Evolutionary conservation across 2,888 invertebrate genomes (phyloP), one percentile per base, ranked within the genome.

Genomic region (Ptychoptera contaminata): DNA sequence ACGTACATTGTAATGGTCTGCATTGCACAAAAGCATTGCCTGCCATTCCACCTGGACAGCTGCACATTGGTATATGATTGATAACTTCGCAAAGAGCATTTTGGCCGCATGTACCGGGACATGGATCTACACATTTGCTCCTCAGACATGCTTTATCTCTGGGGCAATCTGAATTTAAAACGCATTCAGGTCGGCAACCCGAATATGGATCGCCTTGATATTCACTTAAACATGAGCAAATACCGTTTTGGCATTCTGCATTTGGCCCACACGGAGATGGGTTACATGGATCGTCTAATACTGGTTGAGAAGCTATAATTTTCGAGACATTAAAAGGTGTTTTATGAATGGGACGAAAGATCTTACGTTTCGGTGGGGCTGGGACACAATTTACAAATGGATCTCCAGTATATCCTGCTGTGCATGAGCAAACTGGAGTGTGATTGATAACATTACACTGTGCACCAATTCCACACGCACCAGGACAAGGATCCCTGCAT

Each of bases 81-180:
- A 82, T 75, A 12, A 83, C 82, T 55, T 79, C 77, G 57, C 88
- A 88, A 46, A 78, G 69, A 2, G 87, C 81, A 57, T 78, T 79
- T 43, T 72, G 65, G 9, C 84, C 88, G 58, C 88, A 90, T 54
- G 79, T 79, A 49, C 81, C 81, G n/a, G 76, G 75, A 54, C 90
- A 90, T 6, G 90, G 88, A 64, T 90, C 77, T n/a, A 73, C 65
- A 58, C 91, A 91, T 65, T 85, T 85, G 47, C 79, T 80, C 48
- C 77, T 73, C 32, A 82, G 67, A 57, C 91, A 91, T 14, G 87
- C 80, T 57, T 74, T 77, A 56, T 82, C 77, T 42, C 74, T 67
- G 1, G 81, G 68, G 63, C 90, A 91, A 56, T 88, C 87, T 0
- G 78, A 73, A 58, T 81, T 87, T 2, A 82, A 62, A 1, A 82